Conservation (phyloP, 2,888 invertebrate genomes). For the Netelia virgata region DNA sequence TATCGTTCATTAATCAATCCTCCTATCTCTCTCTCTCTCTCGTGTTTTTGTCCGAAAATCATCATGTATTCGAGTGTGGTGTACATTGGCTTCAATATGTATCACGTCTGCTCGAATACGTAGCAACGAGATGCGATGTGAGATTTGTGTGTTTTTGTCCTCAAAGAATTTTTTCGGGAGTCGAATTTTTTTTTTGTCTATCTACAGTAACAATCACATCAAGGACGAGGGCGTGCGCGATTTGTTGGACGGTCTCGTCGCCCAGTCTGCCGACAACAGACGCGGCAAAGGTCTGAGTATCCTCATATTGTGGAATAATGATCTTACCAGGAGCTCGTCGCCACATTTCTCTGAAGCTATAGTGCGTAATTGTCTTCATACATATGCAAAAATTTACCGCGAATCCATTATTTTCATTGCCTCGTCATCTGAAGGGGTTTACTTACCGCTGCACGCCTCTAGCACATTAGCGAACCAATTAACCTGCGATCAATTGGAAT, state of each 20-base stretch:
- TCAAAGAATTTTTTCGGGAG: conserved; percentile 23
- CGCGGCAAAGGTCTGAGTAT: conserved; percentile 88
- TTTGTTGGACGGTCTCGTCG: conserved; percentile 90
- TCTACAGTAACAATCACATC: conserved; percentile 85
- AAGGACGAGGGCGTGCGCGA: conserved; percentile 91
- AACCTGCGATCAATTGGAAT: conserved; percentile 1
- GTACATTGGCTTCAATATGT: conserved; percentile 23
- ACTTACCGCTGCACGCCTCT: conserved; percentile 41
- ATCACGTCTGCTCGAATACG: background rate
- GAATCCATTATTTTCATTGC: conserved; percentile 35
- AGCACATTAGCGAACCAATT: conserved; percentile 35
- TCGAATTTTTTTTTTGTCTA: conserved; percentile 34
- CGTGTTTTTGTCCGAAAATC: conserved; percentile 6
- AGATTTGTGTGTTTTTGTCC: conserved; percentile 19
- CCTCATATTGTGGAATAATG: conserved; percentile 95
- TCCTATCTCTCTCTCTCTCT: conserved; percentile 35
- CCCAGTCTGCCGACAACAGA: conserved; percentile 87
- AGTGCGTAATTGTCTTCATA: conserved; percentile 86
- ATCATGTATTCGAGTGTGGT: conserved; percentile 1
- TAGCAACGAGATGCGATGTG: conserved; percentile 19
- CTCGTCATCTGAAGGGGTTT: conserved; percentile 29
- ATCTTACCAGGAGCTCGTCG: conserved; percentile 91
- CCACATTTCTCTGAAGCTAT: conserved; percentile 88
- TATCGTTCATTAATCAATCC: conserved; percentile 48
- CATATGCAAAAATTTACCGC: conserved; percentile 44